phyloP scores from a whole-genome alignment of 53 echinoderm and acorn worm genomes.

The Arbacia lixula region DNA sequence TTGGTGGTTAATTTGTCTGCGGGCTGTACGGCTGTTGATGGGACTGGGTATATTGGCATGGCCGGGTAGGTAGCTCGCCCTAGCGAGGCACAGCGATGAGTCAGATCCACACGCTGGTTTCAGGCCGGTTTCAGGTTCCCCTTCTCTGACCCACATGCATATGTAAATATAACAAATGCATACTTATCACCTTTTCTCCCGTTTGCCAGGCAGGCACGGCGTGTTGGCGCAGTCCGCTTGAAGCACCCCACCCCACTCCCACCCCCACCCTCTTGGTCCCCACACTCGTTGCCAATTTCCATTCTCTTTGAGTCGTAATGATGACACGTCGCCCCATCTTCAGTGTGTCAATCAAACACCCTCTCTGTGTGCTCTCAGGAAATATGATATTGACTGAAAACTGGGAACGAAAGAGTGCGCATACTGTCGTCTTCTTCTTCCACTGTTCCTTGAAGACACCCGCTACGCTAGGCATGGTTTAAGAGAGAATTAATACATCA shows the following conservation, averaged over 20 bases:
- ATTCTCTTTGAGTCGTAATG: constrained; percentile 8
- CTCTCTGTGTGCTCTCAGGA: constrained; percentile 1
- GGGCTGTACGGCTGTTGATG: too few species aligned
- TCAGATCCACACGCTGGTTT: constrained; percentile 5
- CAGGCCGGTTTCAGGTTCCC: constrained; percentile 22
- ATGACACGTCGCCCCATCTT: constrained; percentile 26
- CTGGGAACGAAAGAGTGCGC: constrained; percentile 2
- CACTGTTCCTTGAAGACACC: too few species aligned
- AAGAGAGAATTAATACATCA: too few species aligned
- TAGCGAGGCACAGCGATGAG: constrained; percentile 25
- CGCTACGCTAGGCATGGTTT: too few species aligned
- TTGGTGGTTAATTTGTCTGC: too few species aligned
- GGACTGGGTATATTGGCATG: too few species aligned
- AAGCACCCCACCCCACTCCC: not conserved
- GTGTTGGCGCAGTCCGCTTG: not conserved
- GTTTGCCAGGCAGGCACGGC: not conserved
- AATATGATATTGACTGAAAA: constrained; percentile 43
- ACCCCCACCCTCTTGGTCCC: not conserved
- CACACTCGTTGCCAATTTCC: too few species aligned
- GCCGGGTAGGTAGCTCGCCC: not conserved
- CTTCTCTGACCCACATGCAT: constrained; percentile 47
- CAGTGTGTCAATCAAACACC: constrained; percentile 37
- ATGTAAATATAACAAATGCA: constrained; percentile 57
- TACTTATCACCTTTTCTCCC: constrained; percentile 40
- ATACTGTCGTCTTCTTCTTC: too few species aligned